These are phyloP conservation scores for Chlorodrepanis virens DNA, from an alignment of 2,113 vertebrate genomes.

Conservation along the genomic window DNA sequence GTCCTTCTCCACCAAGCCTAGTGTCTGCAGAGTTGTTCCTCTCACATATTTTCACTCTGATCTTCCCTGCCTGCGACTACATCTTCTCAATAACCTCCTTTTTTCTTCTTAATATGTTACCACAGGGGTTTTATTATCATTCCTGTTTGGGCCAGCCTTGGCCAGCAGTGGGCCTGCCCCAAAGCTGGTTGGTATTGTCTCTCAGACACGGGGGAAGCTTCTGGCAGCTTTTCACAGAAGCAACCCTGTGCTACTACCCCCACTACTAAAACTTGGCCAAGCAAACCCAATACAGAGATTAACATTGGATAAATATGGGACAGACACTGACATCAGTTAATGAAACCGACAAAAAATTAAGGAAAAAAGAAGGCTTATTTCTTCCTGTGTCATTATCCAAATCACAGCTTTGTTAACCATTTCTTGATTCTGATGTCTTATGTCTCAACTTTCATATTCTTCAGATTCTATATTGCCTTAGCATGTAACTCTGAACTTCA, in stretches of 20 bases:
- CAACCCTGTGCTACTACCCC: no score
- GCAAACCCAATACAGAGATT: not conserved
- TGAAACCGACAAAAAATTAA: not conserved
- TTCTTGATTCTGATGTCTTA: not conserved
- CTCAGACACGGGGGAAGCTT: accelerated
- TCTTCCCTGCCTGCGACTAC: not conserved
- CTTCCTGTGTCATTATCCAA: not conserved
- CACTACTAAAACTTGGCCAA: not conserved
- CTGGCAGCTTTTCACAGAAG: not conserved
- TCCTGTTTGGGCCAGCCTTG: not conserved
- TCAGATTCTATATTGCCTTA: not conserved
- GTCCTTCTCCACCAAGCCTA: not conserved
- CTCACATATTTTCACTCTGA: not conserved
- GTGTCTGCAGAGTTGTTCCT: not conserved
- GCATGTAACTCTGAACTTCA: no score
- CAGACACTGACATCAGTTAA: not conserved
- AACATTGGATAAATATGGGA: not conserved
- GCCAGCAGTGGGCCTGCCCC: not conserved
- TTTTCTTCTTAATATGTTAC: not conserved
- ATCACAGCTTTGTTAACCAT: not conserved
- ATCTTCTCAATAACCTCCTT: no score
- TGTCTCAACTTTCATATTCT: not conserved
- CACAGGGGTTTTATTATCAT: no score
- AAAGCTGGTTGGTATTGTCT: not conserved
- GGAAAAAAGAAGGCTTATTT: not conserved